These are phyloP conservation scores for Phylloscopus trochilus DNA, from an alignment of 2,113 vertebrate species.

Conservation along the genomic window DNA sequence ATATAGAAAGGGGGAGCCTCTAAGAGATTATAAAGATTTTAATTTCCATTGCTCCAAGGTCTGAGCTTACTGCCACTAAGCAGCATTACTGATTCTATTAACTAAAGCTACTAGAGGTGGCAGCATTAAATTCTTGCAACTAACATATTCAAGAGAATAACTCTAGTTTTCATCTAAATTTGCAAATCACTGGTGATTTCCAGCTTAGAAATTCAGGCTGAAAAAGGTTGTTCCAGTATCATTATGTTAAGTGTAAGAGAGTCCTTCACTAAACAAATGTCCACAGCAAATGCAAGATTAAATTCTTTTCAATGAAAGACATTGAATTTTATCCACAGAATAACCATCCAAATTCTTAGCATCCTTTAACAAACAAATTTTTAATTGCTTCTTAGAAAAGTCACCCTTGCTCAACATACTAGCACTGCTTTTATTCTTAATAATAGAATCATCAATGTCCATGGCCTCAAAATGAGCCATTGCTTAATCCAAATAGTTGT, in stretches of 20 bases:
- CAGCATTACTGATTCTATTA: not conserved
- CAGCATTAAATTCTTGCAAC: not conserved
- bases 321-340: not conserved
- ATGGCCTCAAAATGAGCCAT: not conserved
- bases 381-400: not conserved
- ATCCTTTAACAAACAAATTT: not conserved
- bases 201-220: not conserved
- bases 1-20: not conserved
- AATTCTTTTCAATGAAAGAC: not conserved
- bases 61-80: not conserved
- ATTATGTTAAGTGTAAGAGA: not conserved
- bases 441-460: not conserved
- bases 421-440: not conserved
- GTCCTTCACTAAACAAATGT: not conserved
- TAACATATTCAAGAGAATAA: not conserved
- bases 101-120: not conserved
- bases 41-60: not conserved
- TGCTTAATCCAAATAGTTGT: not conserved
- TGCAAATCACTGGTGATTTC: not conserved
- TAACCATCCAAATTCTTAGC: not conserved
- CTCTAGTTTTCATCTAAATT: not conserved
- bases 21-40: not conserved
- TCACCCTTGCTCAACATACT: not conserved
- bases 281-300: not conserved
- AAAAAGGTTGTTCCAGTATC: not conserved